These are phyloP conservation scores for Chaetoderma sp. DNA, from an alignment of 2,888 invertebrate genomes.

Conservation along the genomic window DNA sequence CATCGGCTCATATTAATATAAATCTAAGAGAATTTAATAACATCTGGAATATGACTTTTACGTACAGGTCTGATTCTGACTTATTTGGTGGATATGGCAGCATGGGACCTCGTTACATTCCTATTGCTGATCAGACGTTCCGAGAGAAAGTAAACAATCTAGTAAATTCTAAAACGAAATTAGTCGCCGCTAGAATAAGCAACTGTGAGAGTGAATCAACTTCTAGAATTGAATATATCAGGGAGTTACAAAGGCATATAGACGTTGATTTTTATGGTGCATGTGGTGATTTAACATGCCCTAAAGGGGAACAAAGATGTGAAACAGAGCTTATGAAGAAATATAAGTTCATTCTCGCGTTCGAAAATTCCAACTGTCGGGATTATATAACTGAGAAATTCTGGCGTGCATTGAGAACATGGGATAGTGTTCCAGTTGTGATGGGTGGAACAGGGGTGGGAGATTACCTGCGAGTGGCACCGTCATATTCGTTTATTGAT, in stretches of 20 bases:
- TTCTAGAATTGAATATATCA: background rate
- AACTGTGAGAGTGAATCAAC: background rate
- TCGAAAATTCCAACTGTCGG: slow-evolving; percentile 7
- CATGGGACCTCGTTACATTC: background rate
- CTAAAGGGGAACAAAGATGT: background rate
- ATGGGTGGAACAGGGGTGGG: background rate
- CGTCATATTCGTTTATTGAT: background rate
- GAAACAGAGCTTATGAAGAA: background rate
- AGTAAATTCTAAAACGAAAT: background rate
- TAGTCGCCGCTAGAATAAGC: slow-evolving; percentile 1
- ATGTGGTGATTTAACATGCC: background rate
- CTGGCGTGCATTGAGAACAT: background rate
- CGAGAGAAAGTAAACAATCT: background rate
- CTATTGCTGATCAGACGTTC: background rate
- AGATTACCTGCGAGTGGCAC: background rate
- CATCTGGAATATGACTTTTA: background rate
- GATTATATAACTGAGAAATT: slow-evolving; percentile 5
- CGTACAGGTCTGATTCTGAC: background rate
- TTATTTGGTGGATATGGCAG: background rate
- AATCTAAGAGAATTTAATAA: background rate
- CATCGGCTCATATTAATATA: background rate
- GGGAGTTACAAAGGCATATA: background rate
- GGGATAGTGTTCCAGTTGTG: slow-evolving; percentile 1
- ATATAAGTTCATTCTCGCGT: slow-evolving; percentile 1
- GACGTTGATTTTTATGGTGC: background rate